These are phyloP conservation scores for Dynastes hyllus DNA, from an alignment of 2,888 invertebrate species.

Conservation along the genomic window DNA sequence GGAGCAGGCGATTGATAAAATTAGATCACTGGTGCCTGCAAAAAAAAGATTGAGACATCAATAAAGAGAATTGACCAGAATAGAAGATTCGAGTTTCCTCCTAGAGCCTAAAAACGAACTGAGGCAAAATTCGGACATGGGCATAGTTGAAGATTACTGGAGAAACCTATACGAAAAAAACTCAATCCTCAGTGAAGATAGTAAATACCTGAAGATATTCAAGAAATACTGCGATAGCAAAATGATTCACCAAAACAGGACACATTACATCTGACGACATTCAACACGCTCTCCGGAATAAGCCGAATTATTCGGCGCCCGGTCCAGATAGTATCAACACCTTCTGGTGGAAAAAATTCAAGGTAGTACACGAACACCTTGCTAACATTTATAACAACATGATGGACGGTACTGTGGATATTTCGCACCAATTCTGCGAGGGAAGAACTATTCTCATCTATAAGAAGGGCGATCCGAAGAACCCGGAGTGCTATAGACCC, in stretches of 20 bases:
- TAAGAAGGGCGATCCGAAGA: slow-evolving; percentile 25
- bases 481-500: slow-evolving; percentile 41
- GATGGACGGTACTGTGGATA: neutral
- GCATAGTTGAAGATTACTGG: neutral
- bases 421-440: slow-evolving; percentile 11
- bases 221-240: slow-evolving; percentile 12
- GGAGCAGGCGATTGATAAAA: neutral
- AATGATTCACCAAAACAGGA: neutral
- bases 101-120: neutral
- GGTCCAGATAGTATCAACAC: slow-evolving; percentile 29
- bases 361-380: slow-evolving; percentile 25
- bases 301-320: slow-evolving; percentile 32
- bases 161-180: neutral
- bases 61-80: neutral
- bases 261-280: slow-evolving; percentile 11
- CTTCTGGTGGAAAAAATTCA: slow-evolving; percentile 47
- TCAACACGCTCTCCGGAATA: slow-evolving; percentile 3
- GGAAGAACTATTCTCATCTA: slow-evolving; percentile 16
- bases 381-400: slow-evolving; percentile 10
- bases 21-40: neutral
- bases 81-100: neutral
- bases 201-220: neutral
- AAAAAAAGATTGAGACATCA: neutral
- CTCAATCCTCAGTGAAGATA: slow-evolving; percentile 4
- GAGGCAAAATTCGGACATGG: no score